Percentiles rank a stretch among this genome's conserved stretches.
Evolutionary conservation across 1,140 invertebrate genomes (phyloP).

Genomic region (Trichonephila clavipes): DNA sequence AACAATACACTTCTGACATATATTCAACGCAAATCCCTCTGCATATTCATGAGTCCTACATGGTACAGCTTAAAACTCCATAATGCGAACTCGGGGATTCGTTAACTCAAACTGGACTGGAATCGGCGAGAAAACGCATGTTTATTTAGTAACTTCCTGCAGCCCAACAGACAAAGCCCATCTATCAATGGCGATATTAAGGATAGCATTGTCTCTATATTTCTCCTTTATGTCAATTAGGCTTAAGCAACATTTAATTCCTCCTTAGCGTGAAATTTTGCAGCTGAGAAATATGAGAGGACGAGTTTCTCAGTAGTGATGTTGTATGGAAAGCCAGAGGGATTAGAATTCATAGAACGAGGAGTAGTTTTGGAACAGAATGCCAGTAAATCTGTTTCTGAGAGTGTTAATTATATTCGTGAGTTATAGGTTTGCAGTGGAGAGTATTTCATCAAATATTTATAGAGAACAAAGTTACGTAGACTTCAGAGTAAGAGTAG

Average conservation of each 20-base stretch:
- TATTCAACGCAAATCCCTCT: background rate
- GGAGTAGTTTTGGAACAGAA: background rate
- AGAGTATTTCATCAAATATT: no score
- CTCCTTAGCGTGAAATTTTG: conserved; percentile 10
- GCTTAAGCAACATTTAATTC: conserved; percentile 47
- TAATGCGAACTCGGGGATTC: background rate
- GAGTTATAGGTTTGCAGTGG: no score
- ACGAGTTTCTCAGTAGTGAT: background rate
- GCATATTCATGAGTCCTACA: background rate
- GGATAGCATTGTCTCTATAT: conserved; percentile 1
- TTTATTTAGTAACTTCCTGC: conserved; percentile 10
- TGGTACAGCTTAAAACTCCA: background rate
- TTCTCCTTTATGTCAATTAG: conserved; percentile 49
- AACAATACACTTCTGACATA: background rate
- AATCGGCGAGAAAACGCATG: background rate
- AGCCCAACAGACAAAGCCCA: background rate
- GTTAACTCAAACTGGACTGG: background rate
- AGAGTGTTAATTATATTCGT: background rate
- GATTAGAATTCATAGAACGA: background rate
- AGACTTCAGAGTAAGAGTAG: no score
- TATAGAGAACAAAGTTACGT: no score
- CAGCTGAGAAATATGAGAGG: background rate
- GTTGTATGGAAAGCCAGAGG: background rate
- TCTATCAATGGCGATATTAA: conserved; percentile 41
- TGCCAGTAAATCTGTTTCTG: background rate